These are phyloP conservation scores for Amazonetta brasiliensis DNA, from an alignment of 2,797 vertebrate species.

Conservation along the genomic window DNA sequence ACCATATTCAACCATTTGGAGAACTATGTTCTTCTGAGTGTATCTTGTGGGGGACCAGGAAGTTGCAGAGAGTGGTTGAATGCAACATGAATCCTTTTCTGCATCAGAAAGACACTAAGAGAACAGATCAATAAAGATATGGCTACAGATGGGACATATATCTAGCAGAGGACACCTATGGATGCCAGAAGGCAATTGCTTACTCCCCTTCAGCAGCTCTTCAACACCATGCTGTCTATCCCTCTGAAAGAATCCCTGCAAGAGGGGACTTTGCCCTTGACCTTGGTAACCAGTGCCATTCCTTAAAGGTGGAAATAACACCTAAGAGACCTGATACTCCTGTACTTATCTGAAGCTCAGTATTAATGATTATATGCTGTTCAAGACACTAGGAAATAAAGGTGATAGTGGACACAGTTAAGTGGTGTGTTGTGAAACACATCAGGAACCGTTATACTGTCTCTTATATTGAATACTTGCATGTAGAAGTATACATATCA, in stretches of 20 bases:
- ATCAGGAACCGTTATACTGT: accelerated
- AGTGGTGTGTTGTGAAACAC: neutral
- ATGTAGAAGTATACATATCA: neutral
- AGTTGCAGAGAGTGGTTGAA: neutral
- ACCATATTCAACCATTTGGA: neutral
- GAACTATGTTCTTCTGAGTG: neutral
- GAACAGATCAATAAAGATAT: neutral
- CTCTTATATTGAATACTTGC: neutral
- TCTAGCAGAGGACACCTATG: neutral
- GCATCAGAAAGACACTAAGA: neutral
- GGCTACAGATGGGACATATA: neutral
- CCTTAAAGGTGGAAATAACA: neutral
- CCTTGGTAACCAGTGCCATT: neutral
- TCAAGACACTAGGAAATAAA: neutral
- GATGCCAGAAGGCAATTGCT: neutral
- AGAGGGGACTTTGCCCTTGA: neutral
- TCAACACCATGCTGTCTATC: neutral
- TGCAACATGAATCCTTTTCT: neutral
- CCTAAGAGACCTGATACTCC: neutral
- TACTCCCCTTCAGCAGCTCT: neutral
- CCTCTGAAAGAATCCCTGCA: neutral
- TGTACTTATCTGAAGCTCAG: neutral
- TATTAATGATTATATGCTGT: neutral
- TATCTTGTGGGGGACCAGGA: neutral
- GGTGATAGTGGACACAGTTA: neutral